Conservation (phyloP, 1,140 invertebrate genomes). For the Saccostrea glomerata region DNA sequence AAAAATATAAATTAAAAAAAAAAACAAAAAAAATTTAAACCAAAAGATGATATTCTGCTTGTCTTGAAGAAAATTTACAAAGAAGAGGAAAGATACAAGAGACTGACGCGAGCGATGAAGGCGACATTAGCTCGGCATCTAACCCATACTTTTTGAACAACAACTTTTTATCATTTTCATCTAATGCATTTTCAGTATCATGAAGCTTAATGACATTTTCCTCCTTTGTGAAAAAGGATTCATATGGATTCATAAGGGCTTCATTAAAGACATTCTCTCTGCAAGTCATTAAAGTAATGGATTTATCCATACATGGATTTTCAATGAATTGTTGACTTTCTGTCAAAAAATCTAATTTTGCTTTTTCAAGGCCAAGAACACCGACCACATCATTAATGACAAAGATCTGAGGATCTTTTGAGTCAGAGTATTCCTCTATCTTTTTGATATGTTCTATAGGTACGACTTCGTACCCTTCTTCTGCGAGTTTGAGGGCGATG, state of each 20-base stretch:
- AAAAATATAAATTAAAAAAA: too few species aligned
- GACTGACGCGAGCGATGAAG: background rate
- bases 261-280: background rate
- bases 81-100: background rate
- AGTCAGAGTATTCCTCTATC: background rate
- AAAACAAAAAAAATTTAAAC: background rate
- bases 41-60: background rate
- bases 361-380: background rate
- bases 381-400: background rate
- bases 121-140: background rate
- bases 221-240: background rate
- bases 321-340: background rate
- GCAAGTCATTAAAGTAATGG: background rate
- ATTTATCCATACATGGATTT: background rate
- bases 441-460: background rate
- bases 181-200: background rate
- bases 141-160: background rate
- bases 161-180: background rate
- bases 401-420: background rate
- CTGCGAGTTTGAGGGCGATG: background rate
- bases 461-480: background rate
- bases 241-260: background rate
- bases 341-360: background rate
- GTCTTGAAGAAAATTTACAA: background rate
- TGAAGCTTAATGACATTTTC: too few species aligned